Evolutionary conservation across 2,888 invertebrate species (phyloP).

Genomic region (Taphrorychus bicolor): DNA sequence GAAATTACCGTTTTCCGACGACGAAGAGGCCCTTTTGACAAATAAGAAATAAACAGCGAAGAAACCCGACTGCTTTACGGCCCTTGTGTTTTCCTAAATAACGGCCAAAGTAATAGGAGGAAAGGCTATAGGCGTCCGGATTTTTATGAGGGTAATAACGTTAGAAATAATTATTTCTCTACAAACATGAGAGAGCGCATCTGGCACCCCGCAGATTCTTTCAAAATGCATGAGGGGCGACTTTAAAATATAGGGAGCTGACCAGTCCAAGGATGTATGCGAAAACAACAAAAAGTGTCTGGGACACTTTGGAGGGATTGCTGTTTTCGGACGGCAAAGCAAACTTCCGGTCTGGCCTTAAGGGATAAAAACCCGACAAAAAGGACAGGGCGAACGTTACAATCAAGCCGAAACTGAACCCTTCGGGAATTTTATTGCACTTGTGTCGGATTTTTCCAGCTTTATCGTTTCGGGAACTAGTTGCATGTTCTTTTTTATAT

Average conservation of each 20-base stretch:
- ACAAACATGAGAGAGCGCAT: too few species aligned
- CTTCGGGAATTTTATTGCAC: conserved; percentile 32
- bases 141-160: not conserved
- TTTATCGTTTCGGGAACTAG: conserved; percentile 37
- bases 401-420: conserved; percentile 30
- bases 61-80: conserved; percentile 4
- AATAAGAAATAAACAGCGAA: conserved; percentile 16
- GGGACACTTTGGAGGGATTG: conserved; percentile 8
- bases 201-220: not conserved
- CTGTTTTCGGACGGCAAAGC: conserved; percentile 15
- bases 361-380: conserved; percentile 16
- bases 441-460: conserved; percentile 28
- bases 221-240: not conserved
- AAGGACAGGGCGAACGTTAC: conserved; percentile 26
- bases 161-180: conserved; percentile 2
- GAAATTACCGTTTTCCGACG: conserved; percentile 22
- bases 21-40: conserved; percentile 8
- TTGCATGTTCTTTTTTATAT: conserved; percentile 32
- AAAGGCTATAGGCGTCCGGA: not conserved
- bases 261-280: not conserved
- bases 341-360: conserved; percentile 17
- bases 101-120: not conserved
- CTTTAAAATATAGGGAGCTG: not conserved
- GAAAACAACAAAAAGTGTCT: conserved; percentile 1
- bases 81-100: conserved; percentile 8